Percentiles rank a stretch among this genome's conserved stretches.
Evolutionary conservation across 2,113 vertebrate species (phyloP).

Genomic region (Nyctibius bracteatus): DNA sequence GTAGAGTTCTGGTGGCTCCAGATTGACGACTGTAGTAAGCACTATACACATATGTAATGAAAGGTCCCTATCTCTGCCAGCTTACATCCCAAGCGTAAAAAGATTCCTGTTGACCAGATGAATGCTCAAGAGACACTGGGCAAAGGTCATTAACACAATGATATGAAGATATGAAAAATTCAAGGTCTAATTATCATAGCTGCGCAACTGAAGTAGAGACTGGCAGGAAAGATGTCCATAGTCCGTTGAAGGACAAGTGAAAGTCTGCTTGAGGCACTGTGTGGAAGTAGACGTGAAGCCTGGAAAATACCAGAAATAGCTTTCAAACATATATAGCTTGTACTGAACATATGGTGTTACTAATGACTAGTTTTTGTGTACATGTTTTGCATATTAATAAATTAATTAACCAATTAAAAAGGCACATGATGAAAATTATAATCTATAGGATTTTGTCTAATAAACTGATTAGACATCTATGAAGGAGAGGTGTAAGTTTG

Average conservation of each 20-base stretch:
- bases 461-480: not conserved
- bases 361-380: not conserved
- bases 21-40: not conserved
- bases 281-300: not conserved
- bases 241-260: not conserved
- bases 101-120: not conserved
- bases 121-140: not conserved
- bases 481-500: not conserved
- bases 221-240: not conserved
- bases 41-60: not conserved
- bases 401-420: not conserved
- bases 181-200: not conserved
- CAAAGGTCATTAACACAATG: not conserved
- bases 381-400: constrained; percentile 14
- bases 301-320: not conserved
- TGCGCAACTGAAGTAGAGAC: not conserved
- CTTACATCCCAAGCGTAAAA: not conserved
- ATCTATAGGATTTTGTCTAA: not conserved
- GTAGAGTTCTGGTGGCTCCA: not conserved
- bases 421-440: not conserved
- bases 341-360: not conserved
- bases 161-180: not conserved
- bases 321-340: not conserved
- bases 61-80: not conserved
- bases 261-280: not conserved